Conservation (phyloP, 2,797 vertebrate species). For the Malurus leucopterus region DNA sequence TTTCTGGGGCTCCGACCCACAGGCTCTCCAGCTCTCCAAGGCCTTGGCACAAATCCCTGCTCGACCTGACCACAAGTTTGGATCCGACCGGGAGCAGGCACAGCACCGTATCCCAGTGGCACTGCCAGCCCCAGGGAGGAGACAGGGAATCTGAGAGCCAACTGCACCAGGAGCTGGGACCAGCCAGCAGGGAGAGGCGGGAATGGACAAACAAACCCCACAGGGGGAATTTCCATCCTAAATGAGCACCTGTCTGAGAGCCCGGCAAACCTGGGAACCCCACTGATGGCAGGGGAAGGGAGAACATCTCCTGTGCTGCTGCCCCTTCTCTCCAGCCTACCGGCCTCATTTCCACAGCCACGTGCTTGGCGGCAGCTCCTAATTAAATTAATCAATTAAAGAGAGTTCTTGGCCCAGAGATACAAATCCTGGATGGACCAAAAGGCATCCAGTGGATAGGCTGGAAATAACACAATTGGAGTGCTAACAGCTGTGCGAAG, state of each 20-base stretch:
- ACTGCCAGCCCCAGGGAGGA: background rate
- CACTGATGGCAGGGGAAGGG: background rate
- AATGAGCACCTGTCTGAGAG: background rate
- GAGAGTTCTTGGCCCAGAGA: background rate
- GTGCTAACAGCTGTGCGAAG: accelerated
- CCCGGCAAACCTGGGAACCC: background rate
- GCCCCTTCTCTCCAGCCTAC: background rate
- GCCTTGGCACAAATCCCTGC: background rate
- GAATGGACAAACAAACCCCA: background rate
- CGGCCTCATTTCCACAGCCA: background rate
- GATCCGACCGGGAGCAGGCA: accelerated
- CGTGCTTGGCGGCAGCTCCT: background rate
- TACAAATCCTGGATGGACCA: background rate
- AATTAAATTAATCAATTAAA: slow-evolving; percentile 7
- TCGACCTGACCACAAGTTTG: accelerated
- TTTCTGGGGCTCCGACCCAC: background rate
- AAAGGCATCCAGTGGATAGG: accelerated
- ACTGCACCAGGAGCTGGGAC: background rate
- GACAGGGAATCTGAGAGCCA: background rate
- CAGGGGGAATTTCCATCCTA: accelerated
- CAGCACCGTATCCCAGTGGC: accelerated
- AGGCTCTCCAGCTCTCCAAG: background rate
- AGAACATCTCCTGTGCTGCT: background rate
- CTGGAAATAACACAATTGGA: background rate
- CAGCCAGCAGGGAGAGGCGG: accelerated